A percentile compares a stretch with the other conserved stretches of the same genome.
Conservation (phyloP, 2,888 invertebrate species). For the Microctonus aethiopoides region DNA sequence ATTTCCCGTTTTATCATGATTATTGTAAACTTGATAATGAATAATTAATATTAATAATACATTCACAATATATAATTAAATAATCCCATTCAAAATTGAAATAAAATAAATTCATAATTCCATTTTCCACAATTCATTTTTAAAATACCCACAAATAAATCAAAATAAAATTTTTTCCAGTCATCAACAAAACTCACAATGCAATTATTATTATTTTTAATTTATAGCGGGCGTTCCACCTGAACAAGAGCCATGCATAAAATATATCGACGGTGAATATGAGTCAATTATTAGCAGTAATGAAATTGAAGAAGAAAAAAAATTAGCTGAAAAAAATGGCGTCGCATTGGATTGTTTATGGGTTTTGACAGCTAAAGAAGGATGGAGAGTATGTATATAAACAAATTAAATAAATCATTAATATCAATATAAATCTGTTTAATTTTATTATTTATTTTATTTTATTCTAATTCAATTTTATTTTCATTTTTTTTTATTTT, state of each 20-base stretch:
- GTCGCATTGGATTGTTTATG: conserved; percentile 81
- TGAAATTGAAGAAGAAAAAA: conserved; percentile 71
- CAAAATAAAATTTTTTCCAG: too few relatives aligned
- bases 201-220: conserved; percentile 32
- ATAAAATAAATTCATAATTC: too few relatives aligned
- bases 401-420: not conserved
- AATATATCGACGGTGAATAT: conserved; percentile 64
- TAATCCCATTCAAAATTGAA: too few relatives aligned
- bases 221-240: conserved; percentile 66
- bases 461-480: too few relatives aligned
- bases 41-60: too few relatives aligned
- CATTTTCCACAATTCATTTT: too few relatives aligned
- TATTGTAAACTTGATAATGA: too few relatives aligned
- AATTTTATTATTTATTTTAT: too few relatives aligned
- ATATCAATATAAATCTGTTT: conserved; percentile 10
- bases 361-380: conserved; percentile 74
- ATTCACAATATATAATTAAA: too few relatives aligned
- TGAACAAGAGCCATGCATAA: conserved; percentile 73
- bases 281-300: conserved; percentile 71
- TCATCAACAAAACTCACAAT: too few relatives aligned
- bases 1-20: too few relatives aligned
- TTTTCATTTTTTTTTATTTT: not conserved
- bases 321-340: conserved; percentile 69
- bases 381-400: conserved; percentile 75
- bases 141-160: too few relatives aligned